Base-by-base conservation (phyloP, 2,888 invertebrate genomes). In the Imbricaverruca yamaguchii region DNA sequence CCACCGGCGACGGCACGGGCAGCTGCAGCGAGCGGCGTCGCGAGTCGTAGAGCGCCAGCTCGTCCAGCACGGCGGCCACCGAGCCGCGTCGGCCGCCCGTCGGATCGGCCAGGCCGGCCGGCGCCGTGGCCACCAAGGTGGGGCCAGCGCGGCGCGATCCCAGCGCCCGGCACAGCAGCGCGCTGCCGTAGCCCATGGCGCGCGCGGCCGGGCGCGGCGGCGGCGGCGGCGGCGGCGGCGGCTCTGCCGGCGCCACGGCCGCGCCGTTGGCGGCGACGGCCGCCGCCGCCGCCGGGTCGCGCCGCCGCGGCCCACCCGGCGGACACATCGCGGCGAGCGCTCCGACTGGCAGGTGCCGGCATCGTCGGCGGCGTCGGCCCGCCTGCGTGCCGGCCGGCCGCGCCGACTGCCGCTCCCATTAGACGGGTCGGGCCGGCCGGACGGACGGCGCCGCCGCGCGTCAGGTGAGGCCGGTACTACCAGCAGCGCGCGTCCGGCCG, bases 161-260 rank as follows among this genome's bases (percentile, higher is more conserved):
- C 12, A 78, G 56, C n/a, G 78, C 78, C 12, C 78, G 78, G 23
- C 78, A 78, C 78, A 78, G 78, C 23, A 78, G 78, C 78, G 78
- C 78, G 78, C 57, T 78, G 56, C 78, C 78, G 69, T 69, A 69
- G 69, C 69, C 69, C 69, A 69, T 69, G 53, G 11, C 69, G 18
- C 39, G 15, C 39, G 15, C 53, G 39, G 53, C 25, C 53, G 69
- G 15, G 15, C 69, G 69, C 69, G 15, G 15, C 12, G 12, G 59
- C 59, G 59, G 59, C 59, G 59, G 59, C 59, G 12, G 59, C 59
- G 11, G 12, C 12, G 59, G 12, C 12, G 59, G 15, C 7, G 59
- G 59, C 59, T 59, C 59, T 11, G 59, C 15, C 12, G 11, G 59
- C 59, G 11, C 12, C 59, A 15, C 12, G 11, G 59, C 11, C 59